Percentiles rank a stretch among this genome's conserved stretches.
Conservation (phyloP, 23 tunicate genomes). For the Halocynthia roretzi region DNA sequence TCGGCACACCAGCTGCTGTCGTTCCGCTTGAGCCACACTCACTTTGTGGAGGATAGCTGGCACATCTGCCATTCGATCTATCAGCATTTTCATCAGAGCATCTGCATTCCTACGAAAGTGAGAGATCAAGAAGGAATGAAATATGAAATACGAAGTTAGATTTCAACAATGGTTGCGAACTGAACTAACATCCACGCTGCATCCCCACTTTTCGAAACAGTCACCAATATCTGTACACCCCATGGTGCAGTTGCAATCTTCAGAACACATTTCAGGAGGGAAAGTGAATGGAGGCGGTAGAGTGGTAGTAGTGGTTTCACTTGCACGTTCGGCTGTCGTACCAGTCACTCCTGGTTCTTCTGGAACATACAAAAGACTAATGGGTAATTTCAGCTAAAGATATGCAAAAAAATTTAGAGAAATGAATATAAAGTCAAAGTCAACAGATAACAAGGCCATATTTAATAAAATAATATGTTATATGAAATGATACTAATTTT, state of each 20-base stretch:
- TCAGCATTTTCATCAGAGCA: constrained; percentile 62
- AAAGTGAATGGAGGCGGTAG: constrained; percentile 26
- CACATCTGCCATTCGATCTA: constrained; percentile 83
- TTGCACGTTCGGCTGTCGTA: background rate
- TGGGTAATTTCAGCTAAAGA: too few relatives aligned
- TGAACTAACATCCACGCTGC: constrained; percentile 75
- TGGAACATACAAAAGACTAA: background rate
- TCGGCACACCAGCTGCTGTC: constrained; percentile 10
- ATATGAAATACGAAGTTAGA: background rate
- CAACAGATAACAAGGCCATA: background rate
- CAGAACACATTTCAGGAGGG: constrained; percentile 62
- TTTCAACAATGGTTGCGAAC: background rate
- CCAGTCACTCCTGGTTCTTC: background rate
- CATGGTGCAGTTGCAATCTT: constrained; percentile 69
- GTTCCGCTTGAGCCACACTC: constrained; percentile 16
- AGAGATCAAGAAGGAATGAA: too few relatives aligned
- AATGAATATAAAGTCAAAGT: too few relatives aligned
- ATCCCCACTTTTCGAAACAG: constrained; percentile 44
- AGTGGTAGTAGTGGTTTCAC: constrained; percentile 25
- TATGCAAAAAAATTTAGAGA: too few relatives aligned
- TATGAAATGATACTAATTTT: too few relatives aligned
- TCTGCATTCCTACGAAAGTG: constrained; percentile 38
- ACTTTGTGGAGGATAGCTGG: constrained; percentile 37
- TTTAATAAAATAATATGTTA: background rate
- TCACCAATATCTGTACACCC: constrained; percentile 75